Evolutionary conservation across 2,797 vertebrate species (phyloP).

Genomic region (Synanceia verrucosa): DNA sequence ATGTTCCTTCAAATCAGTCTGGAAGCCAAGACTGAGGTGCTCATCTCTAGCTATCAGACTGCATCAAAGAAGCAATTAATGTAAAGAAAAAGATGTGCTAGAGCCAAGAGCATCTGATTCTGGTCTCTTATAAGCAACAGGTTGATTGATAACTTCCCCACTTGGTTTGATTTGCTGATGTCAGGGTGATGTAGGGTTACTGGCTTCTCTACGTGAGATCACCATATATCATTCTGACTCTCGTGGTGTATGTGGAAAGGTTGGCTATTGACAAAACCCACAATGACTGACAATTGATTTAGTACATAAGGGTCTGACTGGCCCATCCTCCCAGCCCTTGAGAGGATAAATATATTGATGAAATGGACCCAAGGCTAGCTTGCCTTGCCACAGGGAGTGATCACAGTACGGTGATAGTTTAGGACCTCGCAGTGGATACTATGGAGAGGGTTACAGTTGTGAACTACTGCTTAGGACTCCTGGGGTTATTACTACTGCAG

Average conservation of each 20-base stretch:
- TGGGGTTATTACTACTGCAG: slow-evolving; percentile 75
- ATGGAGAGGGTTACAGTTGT: slow-evolving; percentile 74
- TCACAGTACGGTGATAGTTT: slow-evolving; percentile 32
- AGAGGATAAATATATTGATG: slow-evolving; percentile 77
- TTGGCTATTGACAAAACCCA: slow-evolving; percentile 65
- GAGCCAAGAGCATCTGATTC: slow-evolving; percentile 65
- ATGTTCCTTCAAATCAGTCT: slow-evolving; percentile 50
- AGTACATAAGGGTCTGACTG: slow-evolving; percentile 35
- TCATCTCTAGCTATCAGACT: slow-evolving; percentile 40
- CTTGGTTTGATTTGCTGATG: slow-evolving; percentile 66
- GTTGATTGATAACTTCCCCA: slow-evolving; percentile 72
- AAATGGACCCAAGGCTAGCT: slow-evolving; percentile 43
- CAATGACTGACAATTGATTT: slow-evolving; percentile 71
- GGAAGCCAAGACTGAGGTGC: slow-evolving; percentile 52
- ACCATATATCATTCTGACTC: slow-evolving; percentile 67
- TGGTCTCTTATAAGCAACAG: slow-evolving; percentile 50
- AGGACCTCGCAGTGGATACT: slow-evolving; percentile 40
- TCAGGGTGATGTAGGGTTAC: slow-evolving; percentile 75
- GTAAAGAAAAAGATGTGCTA: slow-evolving; percentile 69
- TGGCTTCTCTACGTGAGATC: slow-evolving; percentile 61
- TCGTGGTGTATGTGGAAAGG: slow-evolving; percentile 47
- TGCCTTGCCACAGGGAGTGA: slow-evolving; percentile 34
- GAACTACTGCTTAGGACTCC: slow-evolving; percentile 71
- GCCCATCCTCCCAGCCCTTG: slow-evolving; percentile 58
- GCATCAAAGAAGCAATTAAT: slow-evolving; percentile 75